These are phyloP conservation scores for Gonatopus flavifemur DNA, from an alignment of 1,140 invertebrate species.

Conservation along the genomic window DNA sequence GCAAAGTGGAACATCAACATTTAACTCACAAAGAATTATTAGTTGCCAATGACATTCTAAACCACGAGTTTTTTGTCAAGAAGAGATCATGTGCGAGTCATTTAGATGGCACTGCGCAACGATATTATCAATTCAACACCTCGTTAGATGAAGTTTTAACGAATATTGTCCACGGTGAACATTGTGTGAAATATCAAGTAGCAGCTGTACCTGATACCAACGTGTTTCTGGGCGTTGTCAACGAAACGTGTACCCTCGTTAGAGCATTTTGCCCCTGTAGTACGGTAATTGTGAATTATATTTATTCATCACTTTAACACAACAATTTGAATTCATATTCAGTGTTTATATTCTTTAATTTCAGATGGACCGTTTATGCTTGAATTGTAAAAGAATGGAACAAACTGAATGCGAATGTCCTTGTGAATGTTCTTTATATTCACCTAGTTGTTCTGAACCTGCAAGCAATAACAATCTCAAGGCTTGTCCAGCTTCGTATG, in stretches of 20 bases:
- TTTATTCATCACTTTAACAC: too few relatives aligned
- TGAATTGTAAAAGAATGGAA: constrained; percentile 93
- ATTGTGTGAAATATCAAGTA: constrained; percentile 87
- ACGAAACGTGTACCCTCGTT: constrained; percentile 74
- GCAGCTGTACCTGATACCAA: constrained; percentile 81
- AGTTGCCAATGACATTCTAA: constrained; percentile 86
- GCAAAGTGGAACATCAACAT: constrained; percentile 72
- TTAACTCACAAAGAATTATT: constrained; percentile 83
- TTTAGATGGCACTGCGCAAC: constrained; percentile 73
- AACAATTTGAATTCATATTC: constrained; percentile 12
- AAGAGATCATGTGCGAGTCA: constrained; percentile 82
- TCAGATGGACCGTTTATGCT: constrained; percentile 78
- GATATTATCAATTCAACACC: constrained; percentile 81
- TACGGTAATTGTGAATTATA: constrained; percentile 63
- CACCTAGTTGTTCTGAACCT: constrained; percentile 60
- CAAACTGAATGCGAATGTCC: constrained; percentile 94
- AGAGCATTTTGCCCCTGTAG: constrained; percentile 91
- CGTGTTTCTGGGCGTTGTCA: constrained; percentile 84
- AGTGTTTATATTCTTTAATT: constrained; percentile 12
- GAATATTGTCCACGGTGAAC: constrained; percentile 85
- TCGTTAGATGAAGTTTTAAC: constrained; percentile 74
- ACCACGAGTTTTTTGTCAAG: constrained; percentile 78
- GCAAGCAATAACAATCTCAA: constrained; percentile 38
- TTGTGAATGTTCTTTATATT: constrained; percentile 83
- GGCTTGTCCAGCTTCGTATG: constrained; percentile 43